phyloP scores from a whole-genome alignment of 1,140 invertebrate genomes.

The Macrobrachium nipponense region DNA sequence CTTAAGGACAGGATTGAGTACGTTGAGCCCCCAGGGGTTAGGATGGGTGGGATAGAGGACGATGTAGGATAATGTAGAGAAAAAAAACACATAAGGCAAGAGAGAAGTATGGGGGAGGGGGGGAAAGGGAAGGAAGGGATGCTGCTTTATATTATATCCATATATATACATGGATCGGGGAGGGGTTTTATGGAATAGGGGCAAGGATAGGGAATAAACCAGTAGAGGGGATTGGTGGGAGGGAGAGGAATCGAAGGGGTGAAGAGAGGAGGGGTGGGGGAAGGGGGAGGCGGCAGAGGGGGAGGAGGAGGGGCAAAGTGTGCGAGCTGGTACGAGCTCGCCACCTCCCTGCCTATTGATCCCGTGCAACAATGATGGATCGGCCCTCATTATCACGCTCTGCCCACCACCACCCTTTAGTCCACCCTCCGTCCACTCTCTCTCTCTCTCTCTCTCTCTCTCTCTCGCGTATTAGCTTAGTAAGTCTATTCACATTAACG shows the following conservation, averaged over 20 bases:
- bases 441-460: constrained; percentile 38
- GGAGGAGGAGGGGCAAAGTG: constrained; percentile 15
- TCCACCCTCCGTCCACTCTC: constrained; percentile 47
- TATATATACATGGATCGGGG: background rate
- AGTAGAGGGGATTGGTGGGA: background rate
- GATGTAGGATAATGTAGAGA: too few species aligned
- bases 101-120: too few species aligned
- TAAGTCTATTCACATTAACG: too few species aligned
- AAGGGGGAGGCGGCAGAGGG: background rate
- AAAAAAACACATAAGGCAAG: too few species aligned
- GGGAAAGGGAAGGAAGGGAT: too few species aligned
- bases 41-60: too few species aligned
- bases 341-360: constrained; percentile 54
- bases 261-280: background rate
- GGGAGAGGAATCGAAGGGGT: background rate
- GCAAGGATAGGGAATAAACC: too few species aligned
- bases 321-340: constrained; percentile 25
- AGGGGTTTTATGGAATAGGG: background rate
- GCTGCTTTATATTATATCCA: background rate
- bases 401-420: constrained; percentile 54
- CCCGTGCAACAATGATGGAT: constrained; percentile 57
- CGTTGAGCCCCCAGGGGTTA: too few species aligned
- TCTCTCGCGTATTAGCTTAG: background rate
- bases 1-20: too few species aligned
- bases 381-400: constrained; percentile 55